phyloP scores from a whole-genome alignment of 2,797 vertebrate species.

The Onychomys torridus region DNA sequence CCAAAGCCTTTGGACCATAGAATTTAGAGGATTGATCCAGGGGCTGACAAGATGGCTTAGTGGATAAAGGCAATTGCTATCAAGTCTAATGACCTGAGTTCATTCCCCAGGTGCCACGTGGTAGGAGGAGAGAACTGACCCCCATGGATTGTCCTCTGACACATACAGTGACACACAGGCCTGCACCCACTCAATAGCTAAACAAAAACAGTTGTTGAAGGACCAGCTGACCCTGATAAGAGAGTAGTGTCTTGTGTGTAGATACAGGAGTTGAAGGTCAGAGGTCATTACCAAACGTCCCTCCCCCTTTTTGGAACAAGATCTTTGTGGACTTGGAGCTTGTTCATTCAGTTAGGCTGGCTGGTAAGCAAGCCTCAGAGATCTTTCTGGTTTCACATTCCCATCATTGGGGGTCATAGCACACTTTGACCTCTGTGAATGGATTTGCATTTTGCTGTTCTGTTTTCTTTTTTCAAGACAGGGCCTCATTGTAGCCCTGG shows the following conservation, averaged over 20 bases:
- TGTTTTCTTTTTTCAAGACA: neutral
- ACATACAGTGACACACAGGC: neutral
- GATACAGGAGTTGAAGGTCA: neutral
- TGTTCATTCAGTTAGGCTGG: neutral
- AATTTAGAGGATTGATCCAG: neutral
- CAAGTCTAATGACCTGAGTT: neutral
- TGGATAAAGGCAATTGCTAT: neutral
- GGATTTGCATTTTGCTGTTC: neutral
- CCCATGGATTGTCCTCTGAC: neutral
- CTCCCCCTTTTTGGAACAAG: neutral
- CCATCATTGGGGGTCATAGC: neutral
- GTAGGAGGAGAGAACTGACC: neutral
- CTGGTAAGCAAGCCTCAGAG: neutral
- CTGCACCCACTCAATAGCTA: too few relatives aligned
- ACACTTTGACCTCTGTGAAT: neutral
- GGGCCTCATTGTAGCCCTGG: neutral
- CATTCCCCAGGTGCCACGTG: neutral
- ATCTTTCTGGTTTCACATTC: neutral
- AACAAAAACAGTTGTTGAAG: neutral
- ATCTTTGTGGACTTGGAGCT: neutral
- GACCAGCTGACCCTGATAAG: neutral
- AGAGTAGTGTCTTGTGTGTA: neutral
- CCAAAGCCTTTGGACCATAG: neutral
- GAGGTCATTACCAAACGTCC: neutral
- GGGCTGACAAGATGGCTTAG: neutral